These are phyloP conservation scores for Rhodinocichla rosea DNA, from an alignment of 2,113 vertebrate species.

Conservation along the genomic window DNA sequence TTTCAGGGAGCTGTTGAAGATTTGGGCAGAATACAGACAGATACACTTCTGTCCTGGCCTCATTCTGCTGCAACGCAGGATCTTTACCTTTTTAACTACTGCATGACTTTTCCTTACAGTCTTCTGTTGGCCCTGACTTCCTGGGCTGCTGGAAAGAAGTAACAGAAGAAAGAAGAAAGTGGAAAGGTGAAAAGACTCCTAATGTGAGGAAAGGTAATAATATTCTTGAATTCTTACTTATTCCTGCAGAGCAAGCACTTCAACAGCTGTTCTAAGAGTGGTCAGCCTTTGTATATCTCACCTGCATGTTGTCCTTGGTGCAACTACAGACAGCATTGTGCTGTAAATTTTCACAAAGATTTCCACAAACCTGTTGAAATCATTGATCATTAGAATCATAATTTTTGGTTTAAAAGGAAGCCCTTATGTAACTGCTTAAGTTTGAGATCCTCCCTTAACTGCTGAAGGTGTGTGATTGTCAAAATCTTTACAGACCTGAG, in stretches of 20 bases:
- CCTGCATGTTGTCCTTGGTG: neutral
- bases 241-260: accelerated
- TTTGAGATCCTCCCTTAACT: neutral
- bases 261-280: neutral
- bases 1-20: neutral
- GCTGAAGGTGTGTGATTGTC: neutral
- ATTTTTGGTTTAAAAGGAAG: neutral
- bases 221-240: neutral
- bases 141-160: neutral
- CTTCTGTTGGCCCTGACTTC: neutral
- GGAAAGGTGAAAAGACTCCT: neutral
- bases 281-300: neutral
- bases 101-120: neutral
- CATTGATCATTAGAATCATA: neutral
- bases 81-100: neutral
- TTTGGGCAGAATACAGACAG: neutral
- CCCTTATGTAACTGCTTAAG: neutral
- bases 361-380: neutral
- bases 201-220: neutral
- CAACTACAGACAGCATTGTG: accelerated
- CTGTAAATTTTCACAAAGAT: neutral
- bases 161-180: neutral
- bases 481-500: neutral
- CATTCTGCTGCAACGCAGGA: neutral
- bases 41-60: neutral